Percentiles rank a stretch among this genome's conserved stretches.
These are phyloP conservation scores for Eupeodes luniger DNA, from an alignment of 2,888 invertebrate species.

Conservation along the genomic window DNA sequence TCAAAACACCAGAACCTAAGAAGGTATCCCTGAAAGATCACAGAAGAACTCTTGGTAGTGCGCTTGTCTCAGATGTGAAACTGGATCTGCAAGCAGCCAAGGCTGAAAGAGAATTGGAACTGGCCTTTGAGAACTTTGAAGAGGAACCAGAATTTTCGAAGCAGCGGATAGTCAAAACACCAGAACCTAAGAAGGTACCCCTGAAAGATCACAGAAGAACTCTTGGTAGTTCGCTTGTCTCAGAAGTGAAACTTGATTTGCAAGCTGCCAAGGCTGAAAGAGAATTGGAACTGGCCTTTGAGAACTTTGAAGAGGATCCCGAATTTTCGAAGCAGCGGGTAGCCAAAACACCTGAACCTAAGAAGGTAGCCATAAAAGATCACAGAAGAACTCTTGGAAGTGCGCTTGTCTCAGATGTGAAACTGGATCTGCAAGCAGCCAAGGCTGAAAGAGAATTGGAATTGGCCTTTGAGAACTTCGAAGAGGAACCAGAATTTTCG, in stretches of 20 bases:
- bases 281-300: constrained; percentile 52
- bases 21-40: background rate
- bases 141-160: constrained; percentile 22
- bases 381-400: too few relatives aligned
- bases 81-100: constrained; percentile 48
- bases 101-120: constrained; percentile 32
- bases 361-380: too few relatives aligned
- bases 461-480: too few relatives aligned
- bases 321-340: background rate
- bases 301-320: constrained; percentile 59
- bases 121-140: constrained; percentile 51
- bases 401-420: too few relatives aligned
- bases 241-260: background rate
- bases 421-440: too few relatives aligned
- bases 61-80: background rate
- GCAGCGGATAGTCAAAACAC: constrained; percentile 34
- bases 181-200: constrained; percentile 12
- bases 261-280: constrained; percentile 26
- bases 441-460: too few relatives aligned
- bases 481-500: too few relatives aligned
- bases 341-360: too few relatives aligned
- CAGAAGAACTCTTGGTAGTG: constrained; percentile 40
- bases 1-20: constrained; percentile 21
- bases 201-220: constrained; percentile 46
- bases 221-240: background rate